Base-by-base conservation (phyloP, 2,797 vertebrate genomes). In the Linurgus olivaceus region DNA sequence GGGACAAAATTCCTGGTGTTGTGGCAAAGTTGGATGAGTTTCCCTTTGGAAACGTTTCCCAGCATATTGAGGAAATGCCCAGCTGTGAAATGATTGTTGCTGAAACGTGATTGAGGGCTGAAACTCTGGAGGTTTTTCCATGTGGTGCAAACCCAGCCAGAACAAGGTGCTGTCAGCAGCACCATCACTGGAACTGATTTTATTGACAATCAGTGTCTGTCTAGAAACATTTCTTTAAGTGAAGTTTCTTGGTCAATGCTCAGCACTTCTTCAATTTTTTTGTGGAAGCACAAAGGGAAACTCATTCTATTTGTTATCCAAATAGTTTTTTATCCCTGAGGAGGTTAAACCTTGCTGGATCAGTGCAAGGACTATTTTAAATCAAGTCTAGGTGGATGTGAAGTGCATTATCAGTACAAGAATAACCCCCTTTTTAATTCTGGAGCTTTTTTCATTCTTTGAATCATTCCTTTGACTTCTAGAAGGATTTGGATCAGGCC, bases 1-100 rank as follows among this genome's bases (percentile, higher is more conserved):
- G 33, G 37, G 66, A 25, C 15, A 31, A 19, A 70, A n/a, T 29
- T 13, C 0, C 0, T 37, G 35, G 6, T 25, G 9, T 3, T 50
- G 38, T 3, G 4, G 26, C 15, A 66, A 81, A 80, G 17, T 4
- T 58, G 26, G 24, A 6, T 47, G 35, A 38, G 17, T 50, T 63
- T 35, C 31, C 38, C 13, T 82, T 59, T 86, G 55, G 42, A 57
- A 85, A 40, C 18, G 28, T 31, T 82, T 84, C 10, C 25, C n/a
- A 37, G 55, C 26, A 3, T 42, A 10, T 3, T 62, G 71, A 85
- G 73, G 42, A 75, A 17, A 51, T 24, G 37, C 37, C 58, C 85
- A 66, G 26, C 58, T 48, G 10, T n/a, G 17, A 40, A 57, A 31
- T 44, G 33, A 11, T 47, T 42, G 17, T 42, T 86, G 42, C 67